Evolutionary conservation across 2,113 vertebrate genomes (phyloP).

Genomic region (Cichladusa arquata): DNA sequence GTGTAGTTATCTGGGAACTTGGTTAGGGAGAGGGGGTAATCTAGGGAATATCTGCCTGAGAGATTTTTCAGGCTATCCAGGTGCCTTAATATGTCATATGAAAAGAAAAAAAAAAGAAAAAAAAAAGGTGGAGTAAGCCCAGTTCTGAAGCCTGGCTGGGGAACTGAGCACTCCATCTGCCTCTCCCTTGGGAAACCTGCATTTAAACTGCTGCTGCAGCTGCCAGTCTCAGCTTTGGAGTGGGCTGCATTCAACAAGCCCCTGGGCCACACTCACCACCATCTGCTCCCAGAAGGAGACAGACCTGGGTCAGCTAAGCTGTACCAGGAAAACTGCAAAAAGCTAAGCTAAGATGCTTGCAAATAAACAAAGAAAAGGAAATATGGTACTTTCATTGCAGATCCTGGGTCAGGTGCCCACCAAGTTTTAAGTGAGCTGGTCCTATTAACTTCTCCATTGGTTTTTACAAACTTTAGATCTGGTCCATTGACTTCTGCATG

Average conservation of each 20-base stretch:
- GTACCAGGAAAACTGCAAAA: neutral
- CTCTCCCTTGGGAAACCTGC: neutral
- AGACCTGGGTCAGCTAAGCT: accelerated
- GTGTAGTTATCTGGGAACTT: neutral
- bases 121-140: neutral
- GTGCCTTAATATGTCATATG: neutral
- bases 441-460: neutral
- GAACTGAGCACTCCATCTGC: neutral
- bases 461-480: neutral
- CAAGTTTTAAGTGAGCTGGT: neutral
- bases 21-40: neutral
- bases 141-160: neutral
- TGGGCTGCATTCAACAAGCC: accelerated
- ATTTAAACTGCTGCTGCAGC: neutral
- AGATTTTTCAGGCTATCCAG: neutral
- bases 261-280: neutral
- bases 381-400: neutral
- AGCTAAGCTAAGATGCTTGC: neutral
- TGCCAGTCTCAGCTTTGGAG: neutral
- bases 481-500: neutral
- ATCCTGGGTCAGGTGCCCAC: neutral
- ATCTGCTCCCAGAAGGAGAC: neutral
- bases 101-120: neutral
- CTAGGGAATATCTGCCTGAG: neutral
- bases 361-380: neutral